Conservation (phyloP, 2,113 vertebrate species). For the Neodontobutis hainanensis region DNA sequence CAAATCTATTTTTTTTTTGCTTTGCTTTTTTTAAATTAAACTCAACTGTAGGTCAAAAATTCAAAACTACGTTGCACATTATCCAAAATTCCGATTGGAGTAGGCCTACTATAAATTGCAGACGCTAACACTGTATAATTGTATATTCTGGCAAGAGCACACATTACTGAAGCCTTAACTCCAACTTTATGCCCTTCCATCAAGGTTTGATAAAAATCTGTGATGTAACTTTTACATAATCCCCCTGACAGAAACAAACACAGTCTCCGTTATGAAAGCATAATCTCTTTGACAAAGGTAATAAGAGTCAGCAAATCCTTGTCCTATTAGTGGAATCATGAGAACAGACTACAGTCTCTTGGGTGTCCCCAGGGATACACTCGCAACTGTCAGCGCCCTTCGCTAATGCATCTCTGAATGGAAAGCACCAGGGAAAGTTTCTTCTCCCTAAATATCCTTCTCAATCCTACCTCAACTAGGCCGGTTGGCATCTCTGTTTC, state of each 20-base stretch:
- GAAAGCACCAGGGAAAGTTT: slow-evolving; percentile 31
- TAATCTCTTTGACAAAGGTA: slow-evolving; percentile 7
- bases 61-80: too few relatives aligned
- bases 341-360: slow-evolving; percentile 58
- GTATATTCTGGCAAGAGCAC: background rate
- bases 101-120: too few relatives aligned
- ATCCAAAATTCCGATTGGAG: background rate
- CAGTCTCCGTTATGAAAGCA: slow-evolving; percentile 1
- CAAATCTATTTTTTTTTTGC: slow-evolving; percentile 6
- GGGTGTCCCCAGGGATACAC: slow-evolving; percentile 34
- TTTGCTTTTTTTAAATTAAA: background rate
- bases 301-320: slow-evolving; percentile 50
- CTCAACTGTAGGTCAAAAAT: too few relatives aligned
- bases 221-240: background rate
- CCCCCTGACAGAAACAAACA: slow-evolving; percentile 2
- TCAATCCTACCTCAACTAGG: slow-evolving; percentile 32
- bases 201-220: background rate
- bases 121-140: too few relatives aligned
- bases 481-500: slow-evolving; percentile 48
- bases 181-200: background rate
- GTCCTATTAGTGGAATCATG: slow-evolving; percentile 62
- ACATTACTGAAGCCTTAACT: background rate
- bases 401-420: slow-evolving; percentile 50
- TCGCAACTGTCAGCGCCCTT: slow-evolving; percentile 56
- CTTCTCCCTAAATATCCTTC: slow-evolving; percentile 32